Conservation (phyloP, 2,888 invertebrate genomes). For the Microdon myrmicae region DNA sequence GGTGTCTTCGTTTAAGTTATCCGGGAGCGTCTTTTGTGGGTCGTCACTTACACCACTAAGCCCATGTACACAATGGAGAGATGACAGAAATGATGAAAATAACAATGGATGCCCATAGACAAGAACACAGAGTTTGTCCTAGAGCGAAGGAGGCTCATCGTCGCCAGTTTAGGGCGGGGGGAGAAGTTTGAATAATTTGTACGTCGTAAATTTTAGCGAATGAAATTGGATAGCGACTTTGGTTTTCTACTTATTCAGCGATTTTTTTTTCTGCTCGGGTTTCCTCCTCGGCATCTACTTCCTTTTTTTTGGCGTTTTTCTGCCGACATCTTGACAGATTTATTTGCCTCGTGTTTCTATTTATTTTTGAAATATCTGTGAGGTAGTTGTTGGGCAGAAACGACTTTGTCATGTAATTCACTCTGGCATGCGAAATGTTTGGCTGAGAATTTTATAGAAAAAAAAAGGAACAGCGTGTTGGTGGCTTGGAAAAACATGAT, state of each 20-base stretch:
- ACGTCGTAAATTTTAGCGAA: constrained; percentile 43
- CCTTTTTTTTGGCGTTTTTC: constrained; percentile 23
- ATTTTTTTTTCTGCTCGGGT: background rate
- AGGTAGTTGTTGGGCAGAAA: too few species aligned
- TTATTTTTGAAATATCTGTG: constrained; percentile 4
- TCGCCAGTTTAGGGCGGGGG: too few species aligned
- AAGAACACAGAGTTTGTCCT: background rate
- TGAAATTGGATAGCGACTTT: constrained; percentile 40
- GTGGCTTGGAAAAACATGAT: too few species aligned
- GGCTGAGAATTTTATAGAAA: too few species aligned
- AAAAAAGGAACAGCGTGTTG: too few species aligned
- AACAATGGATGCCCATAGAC: constrained; percentile 10
- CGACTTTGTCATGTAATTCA: constrained; percentile 2
- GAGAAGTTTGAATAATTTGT: constrained; percentile 29
- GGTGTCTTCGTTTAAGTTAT: too few species aligned
- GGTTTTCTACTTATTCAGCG: background rate
- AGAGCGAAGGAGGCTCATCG: too few species aligned
- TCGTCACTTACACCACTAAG: constrained; percentile 31
- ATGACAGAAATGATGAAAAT: constrained; percentile 3
- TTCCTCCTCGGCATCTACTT: background rate
- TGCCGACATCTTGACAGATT: constrained; percentile 38
- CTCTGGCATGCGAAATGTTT: too few species aligned
- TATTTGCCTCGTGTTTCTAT: constrained; percentile 19
- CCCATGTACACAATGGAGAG: constrained; percentile 1
- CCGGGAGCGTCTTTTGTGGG: constrained; percentile 44